These are phyloP conservation scores for Chauna torquata DNA, from an alignment of 2,113 vertebrate species.

Conservation along the genomic window DNA sequence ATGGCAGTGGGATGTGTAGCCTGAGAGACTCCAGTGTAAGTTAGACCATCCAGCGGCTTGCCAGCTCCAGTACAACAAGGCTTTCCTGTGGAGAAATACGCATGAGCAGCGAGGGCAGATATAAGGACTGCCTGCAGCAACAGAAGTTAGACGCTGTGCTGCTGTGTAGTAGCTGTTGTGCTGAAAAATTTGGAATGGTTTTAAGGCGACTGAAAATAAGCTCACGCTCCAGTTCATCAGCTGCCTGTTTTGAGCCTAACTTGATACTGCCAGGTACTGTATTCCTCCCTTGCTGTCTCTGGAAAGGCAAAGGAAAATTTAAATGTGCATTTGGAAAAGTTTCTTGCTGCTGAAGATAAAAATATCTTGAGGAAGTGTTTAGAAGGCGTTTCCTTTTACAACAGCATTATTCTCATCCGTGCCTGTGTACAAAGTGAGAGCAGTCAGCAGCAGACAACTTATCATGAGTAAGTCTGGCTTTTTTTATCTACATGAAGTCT, in stretches of 20 bases:
- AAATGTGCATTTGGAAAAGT: background rate
- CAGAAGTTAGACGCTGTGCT: background rate
- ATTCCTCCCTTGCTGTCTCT: background rate
- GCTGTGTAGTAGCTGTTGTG: background rate
- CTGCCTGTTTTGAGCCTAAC: background rate
- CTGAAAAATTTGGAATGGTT: background rate
- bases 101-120: background rate
- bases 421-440: background rate
- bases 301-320: background rate
- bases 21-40: background rate
- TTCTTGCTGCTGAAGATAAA: background rate
- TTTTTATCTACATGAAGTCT: background rate
- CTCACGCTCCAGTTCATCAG: background rate
- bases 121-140: background rate
- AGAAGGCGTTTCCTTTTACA: background rate
- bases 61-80: background rate
- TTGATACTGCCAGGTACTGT: slow-evolving; percentile 36
- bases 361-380: background rate
- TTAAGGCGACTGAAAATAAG: background rate
- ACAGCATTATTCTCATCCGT: background rate
- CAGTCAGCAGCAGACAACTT: background rate
- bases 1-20: background rate
- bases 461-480: background rate
- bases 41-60: background rate
- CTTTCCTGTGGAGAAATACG: background rate